These are phyloP conservation scores for Porites divaricata DNA, from an alignment of 92 coral and sea anemone species.

Conservation along the genomic window DNA sequence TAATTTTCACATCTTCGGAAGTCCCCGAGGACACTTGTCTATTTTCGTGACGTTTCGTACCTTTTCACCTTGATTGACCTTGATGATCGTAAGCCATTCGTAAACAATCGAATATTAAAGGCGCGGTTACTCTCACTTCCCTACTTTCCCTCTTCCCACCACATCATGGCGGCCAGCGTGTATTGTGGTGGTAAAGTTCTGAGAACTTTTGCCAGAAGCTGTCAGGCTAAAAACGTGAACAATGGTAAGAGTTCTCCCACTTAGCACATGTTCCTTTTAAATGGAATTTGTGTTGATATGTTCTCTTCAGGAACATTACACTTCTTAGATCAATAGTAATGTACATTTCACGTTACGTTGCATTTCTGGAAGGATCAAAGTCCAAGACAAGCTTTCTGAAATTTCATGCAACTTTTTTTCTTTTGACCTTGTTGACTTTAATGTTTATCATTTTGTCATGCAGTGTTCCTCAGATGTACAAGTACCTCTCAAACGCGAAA, in stretches of 20 bases:
- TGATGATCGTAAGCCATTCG: constrained; percentile 1
- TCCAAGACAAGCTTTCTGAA: constrained; percentile 6
- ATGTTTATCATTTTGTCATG: neutral
- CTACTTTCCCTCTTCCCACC: constrained; percentile 32
- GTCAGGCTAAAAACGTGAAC: constrained; percentile 51
- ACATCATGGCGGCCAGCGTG: constrained; percentile 96
- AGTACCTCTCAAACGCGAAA: constrained; percentile 66
- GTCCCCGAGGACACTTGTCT: neutral
- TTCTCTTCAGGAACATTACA: neutral
- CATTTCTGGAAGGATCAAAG: constrained; percentile 23
- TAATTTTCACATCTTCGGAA: constrained; percentile 28
- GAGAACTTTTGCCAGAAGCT: constrained; percentile 76
- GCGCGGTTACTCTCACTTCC: constrained; percentile 74
- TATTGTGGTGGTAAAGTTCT: constrained; percentile 73
- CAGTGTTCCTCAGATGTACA: constrained; percentile 72
- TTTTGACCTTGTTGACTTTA: neutral
- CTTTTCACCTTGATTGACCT: constrained; percentile 56
- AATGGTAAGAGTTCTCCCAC: constrained; percentile 44
- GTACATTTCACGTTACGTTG: constrained; percentile 22
- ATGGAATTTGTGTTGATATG: neutral
- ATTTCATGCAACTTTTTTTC: neutral
- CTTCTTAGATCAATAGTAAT: neutral
- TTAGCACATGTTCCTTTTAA: neutral
- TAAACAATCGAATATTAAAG: constrained; percentile 52
- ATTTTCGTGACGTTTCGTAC: neutral